Percentiles rank a stretch among this genome's conserved stretches.
phyloP scores from a whole-genome alignment of 2,113 vertebrate species.

The Ageneiosus marmoratus region DNA sequence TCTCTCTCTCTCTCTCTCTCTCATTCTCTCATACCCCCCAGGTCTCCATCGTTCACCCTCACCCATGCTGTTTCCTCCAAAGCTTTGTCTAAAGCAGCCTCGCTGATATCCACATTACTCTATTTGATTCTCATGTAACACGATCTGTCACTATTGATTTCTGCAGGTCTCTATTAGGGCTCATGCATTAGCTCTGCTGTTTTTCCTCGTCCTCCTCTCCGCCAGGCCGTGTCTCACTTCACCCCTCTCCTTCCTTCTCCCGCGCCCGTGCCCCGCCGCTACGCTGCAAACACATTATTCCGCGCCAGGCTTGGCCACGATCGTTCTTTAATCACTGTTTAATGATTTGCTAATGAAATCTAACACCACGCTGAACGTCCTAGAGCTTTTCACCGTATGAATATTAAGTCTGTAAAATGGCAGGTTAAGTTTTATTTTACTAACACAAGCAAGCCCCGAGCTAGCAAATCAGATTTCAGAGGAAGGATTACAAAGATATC shows the following conservation, averaged over 20 bases:
- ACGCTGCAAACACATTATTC: constrained; percentile 6
- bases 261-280: neutral
- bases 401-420: constrained; percentile 11
- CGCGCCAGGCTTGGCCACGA: neutral
- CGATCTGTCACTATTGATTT: constrained; percentile 72
- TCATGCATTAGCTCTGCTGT: constrained; percentile 60
- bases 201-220: neutral
- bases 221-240: constrained; percentile 27
- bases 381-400: neutral
- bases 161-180: constrained; percentile 52
- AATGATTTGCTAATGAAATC: constrained; percentile 27
- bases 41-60: neutral
- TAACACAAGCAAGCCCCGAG: neutral
- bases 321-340: constrained; percentile 10
- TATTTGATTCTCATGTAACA: constrained; percentile 63
- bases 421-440: constrained; percentile 11
- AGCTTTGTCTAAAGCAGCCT: constrained; percentile 57
- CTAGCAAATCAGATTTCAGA: neutral
- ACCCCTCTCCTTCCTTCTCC: constrained; percentile 27
- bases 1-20: neutral
- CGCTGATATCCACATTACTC: constrained; percentile 55
- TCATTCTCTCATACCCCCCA: neutral
- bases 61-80: constrained; percentile 30
- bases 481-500: neutral
- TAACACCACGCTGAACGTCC: constrained; percentile 19